Conservation (phyloP, 2,113 vertebrate species). For the Centropus bengalensis region DNA sequence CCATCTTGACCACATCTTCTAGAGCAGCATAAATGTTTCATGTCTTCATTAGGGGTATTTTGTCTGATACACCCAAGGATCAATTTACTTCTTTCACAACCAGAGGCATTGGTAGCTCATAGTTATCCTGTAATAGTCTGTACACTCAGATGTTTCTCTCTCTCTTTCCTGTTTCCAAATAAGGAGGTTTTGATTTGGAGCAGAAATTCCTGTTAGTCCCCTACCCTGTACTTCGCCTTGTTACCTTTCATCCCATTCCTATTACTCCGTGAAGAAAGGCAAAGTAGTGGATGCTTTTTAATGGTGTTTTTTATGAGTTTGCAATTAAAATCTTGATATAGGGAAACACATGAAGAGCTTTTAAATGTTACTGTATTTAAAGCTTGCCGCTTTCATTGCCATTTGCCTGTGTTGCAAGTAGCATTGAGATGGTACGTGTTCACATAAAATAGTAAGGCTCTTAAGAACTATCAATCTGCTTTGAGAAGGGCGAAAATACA, state of each 20-base stretch:
- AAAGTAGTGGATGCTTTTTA: background rate
- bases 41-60: background rate
- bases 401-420: background rate
- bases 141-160: slow-evolving; percentile 8
- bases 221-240: background rate
- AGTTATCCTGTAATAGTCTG: background rate
- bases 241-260: background rate
- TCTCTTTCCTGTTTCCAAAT: slow-evolving; percentile 19
- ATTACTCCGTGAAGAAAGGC: background rate
- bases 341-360: background rate
- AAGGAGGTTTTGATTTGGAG: background rate
- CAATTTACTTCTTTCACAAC: slow-evolving; percentile 31
- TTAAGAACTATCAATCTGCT: background rate
- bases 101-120: background rate
- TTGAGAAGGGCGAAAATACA: background rate
- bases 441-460: background rate
- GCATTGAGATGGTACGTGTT: background rate
- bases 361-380: background rate
- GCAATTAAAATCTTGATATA: background rate
- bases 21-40: background rate
- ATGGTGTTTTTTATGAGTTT: background rate
- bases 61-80: slow-evolving; percentile 1
- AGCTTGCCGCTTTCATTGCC: background rate
- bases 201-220: slow-evolving; percentile 6
- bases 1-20: background rate